Base-by-base conservation (phyloP, 2,888 invertebrate genomes). In the Druceiella hillmani region DNA sequence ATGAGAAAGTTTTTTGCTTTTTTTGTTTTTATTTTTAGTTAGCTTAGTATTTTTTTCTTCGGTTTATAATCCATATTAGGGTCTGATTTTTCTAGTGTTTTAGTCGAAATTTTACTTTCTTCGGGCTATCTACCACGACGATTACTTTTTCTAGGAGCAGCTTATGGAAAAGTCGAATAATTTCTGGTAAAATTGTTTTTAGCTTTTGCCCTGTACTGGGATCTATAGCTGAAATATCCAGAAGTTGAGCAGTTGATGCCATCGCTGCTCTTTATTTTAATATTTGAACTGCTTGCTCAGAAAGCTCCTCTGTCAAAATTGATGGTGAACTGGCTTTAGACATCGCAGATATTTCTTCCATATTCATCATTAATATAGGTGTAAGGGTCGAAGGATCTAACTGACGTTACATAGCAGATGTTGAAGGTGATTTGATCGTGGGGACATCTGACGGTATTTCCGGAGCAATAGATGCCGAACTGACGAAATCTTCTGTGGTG, bases 21-120 rank as follows among this genome's bases (percentile, higher is more conserved):
- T n/a, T n/a, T n/a, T n/a, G n/a, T n/a, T n/a, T n/a, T n/a, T n/a
- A n/a, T n/a, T n/a, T n/a, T n/a, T n/a, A n/a, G n/a, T n/a, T n/a
- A n/a, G n/a, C n/a, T n/a, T n/a, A n/a, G n/a, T n/a, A n/a, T n/a
- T n/a, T n/a, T n/a, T n/a, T n/a, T n/a, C n/a, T n/a, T n/a, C n/a
- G n/a, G n/a, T n/a, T n/a, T n/a, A n/a, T n/a, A n/a, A n/a, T n/a
- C n/a, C n/a, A n/a, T n/a, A n/a, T n/a, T n/a, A n/a, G n/a, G n/a
- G n/a, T n/a, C n/a, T n/a, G n/a, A n/a, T 20, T 20, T 20, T 20
- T 20, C 22, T 20, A n/a, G 22, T 20, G 22, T 20, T 20, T 20
- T 20, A 20, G 22, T 20, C 22, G 9, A 20, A 20, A 20, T 20
- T 20, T 20, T 20, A 20, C 6, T 20, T 20, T 20, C n/a, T 20